These are phyloP conservation scores for Oligia strigilis DNA, from an alignment of 2,888 invertebrate species.

Conservation along the genomic window DNA sequence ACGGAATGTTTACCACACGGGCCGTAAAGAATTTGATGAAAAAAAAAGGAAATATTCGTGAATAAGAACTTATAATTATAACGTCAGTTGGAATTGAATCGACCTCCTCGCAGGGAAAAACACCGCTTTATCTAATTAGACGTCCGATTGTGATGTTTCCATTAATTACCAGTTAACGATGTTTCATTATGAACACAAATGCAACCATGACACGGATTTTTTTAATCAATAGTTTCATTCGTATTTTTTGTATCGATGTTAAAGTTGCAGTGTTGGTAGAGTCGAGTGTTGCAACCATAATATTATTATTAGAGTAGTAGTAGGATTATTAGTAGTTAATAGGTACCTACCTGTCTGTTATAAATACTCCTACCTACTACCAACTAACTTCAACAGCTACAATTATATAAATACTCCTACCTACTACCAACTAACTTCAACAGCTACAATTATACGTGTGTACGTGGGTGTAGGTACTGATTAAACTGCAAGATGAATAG, in stretches of 20 bases:
- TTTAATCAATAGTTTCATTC: constrained; percentile 36
- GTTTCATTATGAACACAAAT: constrained; percentile 51
- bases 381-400: not conserved
- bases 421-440: not conserved
- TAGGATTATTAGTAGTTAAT: not conserved
- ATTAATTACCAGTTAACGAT: constrained; percentile 54
- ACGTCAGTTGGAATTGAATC: constrained; percentile 45
- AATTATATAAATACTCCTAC: not conserved
- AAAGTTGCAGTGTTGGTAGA: constrained; percentile 1
- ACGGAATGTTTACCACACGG: constrained; percentile 42
- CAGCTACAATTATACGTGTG: not conserved
- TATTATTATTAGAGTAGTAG: not conserved
- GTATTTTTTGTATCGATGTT: constrained; percentile 8
- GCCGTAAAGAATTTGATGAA: constrained; percentile 48
- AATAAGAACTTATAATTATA: constrained; percentile 53
- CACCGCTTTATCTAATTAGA: constrained; percentile 54
- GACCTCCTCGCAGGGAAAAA: constrained; percentile 51
- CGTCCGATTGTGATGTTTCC: constrained; percentile 52
- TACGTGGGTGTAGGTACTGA: not conserved
- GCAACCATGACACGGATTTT: constrained; percentile 61
- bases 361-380: not conserved
- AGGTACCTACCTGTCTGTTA: not conserved
- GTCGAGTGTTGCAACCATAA: constrained; percentile 2
- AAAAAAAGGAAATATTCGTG: constrained; percentile 56
- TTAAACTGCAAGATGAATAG: constrained; percentile 27